Conservation (phyloP, 2,113 vertebrate genomes). For the western clawed frog (Xenopus tropicalis) region DNA sequence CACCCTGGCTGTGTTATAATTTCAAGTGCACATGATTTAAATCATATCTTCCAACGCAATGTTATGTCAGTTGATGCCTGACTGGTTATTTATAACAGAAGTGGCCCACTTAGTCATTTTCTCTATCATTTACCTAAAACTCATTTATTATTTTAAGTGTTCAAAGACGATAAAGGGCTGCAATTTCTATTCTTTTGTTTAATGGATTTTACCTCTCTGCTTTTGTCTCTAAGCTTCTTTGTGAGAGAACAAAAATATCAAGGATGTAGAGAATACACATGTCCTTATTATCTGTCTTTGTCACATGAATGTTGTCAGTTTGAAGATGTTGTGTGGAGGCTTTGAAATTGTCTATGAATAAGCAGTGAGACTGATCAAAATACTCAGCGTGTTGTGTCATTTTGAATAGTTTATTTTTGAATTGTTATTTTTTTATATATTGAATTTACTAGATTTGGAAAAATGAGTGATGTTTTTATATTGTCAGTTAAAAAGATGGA, state of each 20-base stretch:
- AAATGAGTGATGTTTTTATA: too few species aligned
- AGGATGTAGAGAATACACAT: slow-evolving; percentile 48
- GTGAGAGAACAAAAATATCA: slow-evolving; percentile 54
- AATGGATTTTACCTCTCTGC: slow-evolving; percentile 61
- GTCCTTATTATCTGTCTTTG: slow-evolving; percentile 48
- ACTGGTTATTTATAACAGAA: slow-evolving; percentile 56
- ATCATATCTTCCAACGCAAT: slow-evolving; percentile 33
- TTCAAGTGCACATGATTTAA: too few species aligned
- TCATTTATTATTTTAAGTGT: slow-evolving; percentile 67
- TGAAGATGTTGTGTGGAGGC: slow-evolving; percentile 48
- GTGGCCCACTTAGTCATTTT: slow-evolving; percentile 67
- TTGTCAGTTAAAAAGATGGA: too few species aligned
- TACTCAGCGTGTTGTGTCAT: not conserved
- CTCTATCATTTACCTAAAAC: slow-evolving; percentile 60
- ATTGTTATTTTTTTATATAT: too few species aligned
- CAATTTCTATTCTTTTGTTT: slow-evolving; percentile 67
- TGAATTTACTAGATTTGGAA: too few species aligned
- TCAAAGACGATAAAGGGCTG: slow-evolving; percentile 58
- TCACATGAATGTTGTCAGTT: slow-evolving; percentile 52
- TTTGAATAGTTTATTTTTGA: not conserved
- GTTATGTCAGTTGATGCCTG: slow-evolving; percentile 56
- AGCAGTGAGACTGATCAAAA: not conserved
- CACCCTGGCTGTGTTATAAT: too few species aligned
- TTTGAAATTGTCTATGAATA: slow-evolving; percentile 45
- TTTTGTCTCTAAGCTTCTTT: slow-evolving; percentile 56